Evolutionary conservation across 2,113 vertebrate species (phyloP).

Genomic region (Hoplias malabaricus): DNA sequence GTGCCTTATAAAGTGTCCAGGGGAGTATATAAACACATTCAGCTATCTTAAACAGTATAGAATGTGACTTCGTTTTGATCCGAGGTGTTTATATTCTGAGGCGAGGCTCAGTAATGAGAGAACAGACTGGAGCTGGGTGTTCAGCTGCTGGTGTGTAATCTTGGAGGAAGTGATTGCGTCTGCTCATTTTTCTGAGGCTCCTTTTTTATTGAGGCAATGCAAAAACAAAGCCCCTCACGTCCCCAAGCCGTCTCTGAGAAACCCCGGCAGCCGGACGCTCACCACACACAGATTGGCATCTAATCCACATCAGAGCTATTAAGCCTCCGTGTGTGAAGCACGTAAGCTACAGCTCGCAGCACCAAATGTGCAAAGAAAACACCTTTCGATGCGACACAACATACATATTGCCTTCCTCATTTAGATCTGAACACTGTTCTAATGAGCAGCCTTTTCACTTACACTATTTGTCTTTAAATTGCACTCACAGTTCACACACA

Average conservation of each 20-base stretch:
- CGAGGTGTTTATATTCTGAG: neutral
- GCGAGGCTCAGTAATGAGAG: neutral
- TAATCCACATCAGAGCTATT: constrained; percentile 55
- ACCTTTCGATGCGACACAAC: constrained; percentile 34
- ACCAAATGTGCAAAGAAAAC: constrained; percentile 50
- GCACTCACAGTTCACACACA: too few species aligned
- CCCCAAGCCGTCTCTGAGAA: neutral
- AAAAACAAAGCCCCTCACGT: constrained; percentile 10
- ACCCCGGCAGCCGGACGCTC: neutral
- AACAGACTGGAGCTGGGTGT: neutral
- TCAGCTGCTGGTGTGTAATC: neutral
- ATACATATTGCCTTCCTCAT: constrained; percentile 6
- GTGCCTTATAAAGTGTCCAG: neutral
- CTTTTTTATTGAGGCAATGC: neutral
- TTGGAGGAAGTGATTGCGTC: neutral
- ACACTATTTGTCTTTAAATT: too few species aligned
- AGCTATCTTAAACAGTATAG: neutral
- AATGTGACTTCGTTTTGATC: too few species aligned
- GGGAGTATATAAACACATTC: neutral
- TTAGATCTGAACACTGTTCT: too few species aligned
- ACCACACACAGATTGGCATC: constrained; percentile 41
- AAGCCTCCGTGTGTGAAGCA: constrained; percentile 46
- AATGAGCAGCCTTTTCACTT: too few species aligned
- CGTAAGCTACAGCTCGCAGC: constrained; percentile 21
- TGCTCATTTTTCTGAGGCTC: neutral